phyloP scores from a whole-genome alignment of 2,888 invertebrate species.

The Drosophila peninsularis region DNA sequence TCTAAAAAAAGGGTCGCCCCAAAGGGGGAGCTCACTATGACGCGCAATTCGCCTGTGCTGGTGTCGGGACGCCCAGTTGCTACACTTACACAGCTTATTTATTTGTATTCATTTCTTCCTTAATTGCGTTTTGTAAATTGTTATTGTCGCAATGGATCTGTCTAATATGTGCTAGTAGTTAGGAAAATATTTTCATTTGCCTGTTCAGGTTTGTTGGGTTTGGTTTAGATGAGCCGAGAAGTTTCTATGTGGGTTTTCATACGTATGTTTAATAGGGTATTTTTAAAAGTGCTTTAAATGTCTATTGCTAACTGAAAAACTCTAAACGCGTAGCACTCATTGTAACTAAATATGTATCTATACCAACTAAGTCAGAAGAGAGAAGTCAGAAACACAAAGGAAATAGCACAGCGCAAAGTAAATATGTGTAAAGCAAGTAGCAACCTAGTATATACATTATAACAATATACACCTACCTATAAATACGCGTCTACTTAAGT shows the following conservation, averaged over 20 bases:
- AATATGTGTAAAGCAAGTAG: slow-evolving; percentile 77
- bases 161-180: slow-evolving; percentile 57
- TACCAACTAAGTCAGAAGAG: slow-evolving; percentile 27
- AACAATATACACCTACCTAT: slow-evolving; percentile 38
- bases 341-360: slow-evolving; percentile 62
- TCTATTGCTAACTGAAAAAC: slow-evolving; percentile 72
- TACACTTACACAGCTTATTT: slow-evolving; percentile 59
- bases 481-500: slow-evolving; percentile 55
- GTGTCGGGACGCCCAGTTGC: slow-evolving; percentile 28
- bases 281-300: slow-evolving; percentile 80
- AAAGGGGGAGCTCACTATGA: slow-evolving; percentile 26
- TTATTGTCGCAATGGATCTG: slow-evolving; percentile 60
- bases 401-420: slow-evolving; percentile 65
- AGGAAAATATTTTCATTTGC: slow-evolving; percentile 66
- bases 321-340: slow-evolving; percentile 58
- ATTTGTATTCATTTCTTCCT: slow-evolving; percentile 62
- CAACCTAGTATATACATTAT: slow-evolving; percentile 40
- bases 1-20: slow-evolving; percentile 58
- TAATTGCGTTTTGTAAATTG: slow-evolving; percentile 54
- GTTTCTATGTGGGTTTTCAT: slow-evolving; percentile 37
- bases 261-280: slow-evolving; percentile 48
- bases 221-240: slow-evolving; percentile 22
- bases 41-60: slow-evolving; percentile 15
- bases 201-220: slow-evolving; percentile 27
- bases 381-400: slow-evolving; percentile 17